Evolutionary conservation across 2,113 vertebrate species (phyloP).

Genomic region (Eubucco bourcierii): DNA sequence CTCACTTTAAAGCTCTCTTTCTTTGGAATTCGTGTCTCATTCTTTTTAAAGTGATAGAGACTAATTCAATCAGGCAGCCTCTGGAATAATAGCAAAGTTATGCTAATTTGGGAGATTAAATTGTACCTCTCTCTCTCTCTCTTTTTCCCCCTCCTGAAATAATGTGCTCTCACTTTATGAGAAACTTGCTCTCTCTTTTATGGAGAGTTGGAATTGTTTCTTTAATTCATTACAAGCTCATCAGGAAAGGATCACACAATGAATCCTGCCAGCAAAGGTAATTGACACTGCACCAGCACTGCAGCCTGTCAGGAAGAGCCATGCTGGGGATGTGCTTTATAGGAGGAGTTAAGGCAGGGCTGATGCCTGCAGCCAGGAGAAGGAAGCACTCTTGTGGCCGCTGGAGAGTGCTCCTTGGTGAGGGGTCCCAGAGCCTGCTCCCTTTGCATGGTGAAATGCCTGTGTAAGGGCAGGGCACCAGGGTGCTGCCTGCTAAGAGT

Average conservation of each 20-base stretch:
- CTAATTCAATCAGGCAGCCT: conserved; percentile 57
- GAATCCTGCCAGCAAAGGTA: neutral
- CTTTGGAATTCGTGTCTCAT: conserved; percentile 9
- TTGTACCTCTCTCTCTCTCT: neutral
- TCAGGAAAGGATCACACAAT: neutral
- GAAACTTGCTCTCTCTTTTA: neutral
- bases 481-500: neutral
- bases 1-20: neutral
- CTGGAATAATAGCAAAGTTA: conserved; percentile 48
- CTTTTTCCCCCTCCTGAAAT: neutral
- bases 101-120: conserved; percentile 53
- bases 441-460: neutral
- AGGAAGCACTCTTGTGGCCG: neutral
- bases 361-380: neutral
- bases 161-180: neutral
- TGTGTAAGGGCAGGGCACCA: neutral
- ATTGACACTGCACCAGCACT: neutral
- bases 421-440: fast-evolving
- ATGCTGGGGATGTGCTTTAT: neutral
- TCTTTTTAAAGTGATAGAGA: conserved; percentile 8
- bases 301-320: neutral
- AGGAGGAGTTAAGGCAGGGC: neutral
- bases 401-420: neutral
- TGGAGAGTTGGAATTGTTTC: conserved; percentile 5
- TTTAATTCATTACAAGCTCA: conserved; percentile 13